These are phyloP conservation scores for Zaprionus ghesquierei DNA, from an alignment of 1,140 invertebrate species.

Conservation along the genomic window DNA sequence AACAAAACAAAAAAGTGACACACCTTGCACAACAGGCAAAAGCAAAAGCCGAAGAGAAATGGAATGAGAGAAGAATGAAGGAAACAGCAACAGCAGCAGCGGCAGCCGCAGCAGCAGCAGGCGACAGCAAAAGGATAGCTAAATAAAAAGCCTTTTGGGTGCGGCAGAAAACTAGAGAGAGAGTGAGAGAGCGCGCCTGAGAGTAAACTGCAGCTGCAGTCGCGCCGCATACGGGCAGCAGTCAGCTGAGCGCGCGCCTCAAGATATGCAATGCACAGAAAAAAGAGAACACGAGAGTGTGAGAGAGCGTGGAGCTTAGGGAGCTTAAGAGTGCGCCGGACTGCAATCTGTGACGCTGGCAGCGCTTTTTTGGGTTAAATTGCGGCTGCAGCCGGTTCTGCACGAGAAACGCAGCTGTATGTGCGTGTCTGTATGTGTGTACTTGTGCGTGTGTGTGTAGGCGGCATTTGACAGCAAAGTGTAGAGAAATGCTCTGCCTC, in stretches of 20 bases:
- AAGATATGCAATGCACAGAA: slow-evolving; percentile 57
- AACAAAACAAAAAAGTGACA: slow-evolving; percentile 81
- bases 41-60: slow-evolving; percentile 11
- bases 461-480: slow-evolving; percentile 61
- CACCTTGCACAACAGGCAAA: slow-evolving; percentile 52
- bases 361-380: slow-evolving; percentile 70
- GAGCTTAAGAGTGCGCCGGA: slow-evolving; percentile 21
- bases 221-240: slow-evolving; percentile 19
- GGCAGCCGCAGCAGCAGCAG: slow-evolving; percentile 14
- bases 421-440: slow-evolving; percentile 10
- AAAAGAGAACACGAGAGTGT: slow-evolving; percentile 17
- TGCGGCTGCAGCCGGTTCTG: slow-evolving; percentile 70
- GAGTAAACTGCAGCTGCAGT: slow-evolving; percentile 30
- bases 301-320: slow-evolving; percentile 18
- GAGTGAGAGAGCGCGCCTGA: slow-evolving; percentile 10
- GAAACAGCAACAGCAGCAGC: slow-evolving; percentile 9
- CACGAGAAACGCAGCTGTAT: slow-evolving; percentile 44
- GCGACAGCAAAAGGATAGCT: slow-evolving; percentile 16
- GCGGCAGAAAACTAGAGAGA: slow-evolving; percentile 60
- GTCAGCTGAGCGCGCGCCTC: slow-evolving; percentile 61
- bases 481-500: slow-evolving; percentile 67
- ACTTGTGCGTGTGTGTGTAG: slow-evolving; percentile 50
- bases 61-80: slow-evolving; percentile 19
- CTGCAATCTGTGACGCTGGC: slow-evolving; percentile 45
- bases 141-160: slow-evolving; percentile 57